Percentiles rank a stretch among this genome's conserved stretches.
Evolutionary conservation across 2,888 invertebrate genomes (phyloP).

Genomic region (Aspidiotus destructor): DNA sequence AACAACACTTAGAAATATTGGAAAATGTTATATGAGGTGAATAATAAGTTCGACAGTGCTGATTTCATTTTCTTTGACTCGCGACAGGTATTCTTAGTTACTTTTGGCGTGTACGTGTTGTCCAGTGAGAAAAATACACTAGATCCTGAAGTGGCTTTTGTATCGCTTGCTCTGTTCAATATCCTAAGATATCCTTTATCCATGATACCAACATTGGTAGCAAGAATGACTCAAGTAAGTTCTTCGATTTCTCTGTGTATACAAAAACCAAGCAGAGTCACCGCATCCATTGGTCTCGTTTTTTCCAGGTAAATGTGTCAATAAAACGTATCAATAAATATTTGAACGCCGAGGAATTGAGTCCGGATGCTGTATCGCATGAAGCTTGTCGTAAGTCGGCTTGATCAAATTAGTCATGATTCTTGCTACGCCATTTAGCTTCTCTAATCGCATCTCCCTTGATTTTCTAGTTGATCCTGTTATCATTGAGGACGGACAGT

Average conservation of each 20-base stretch:
- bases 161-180: slow-evolving; percentile 93
- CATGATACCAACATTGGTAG: slow-evolving; percentile 92
- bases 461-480: slow-evolving; percentile 59
- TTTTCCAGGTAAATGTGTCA: slow-evolving; percentile 46
- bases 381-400: slow-evolving; percentile 40
- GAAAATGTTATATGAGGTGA: slow-evolving; percentile 25
- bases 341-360: slow-evolving; percentile 48
- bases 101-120: slow-evolving; percentile 82
- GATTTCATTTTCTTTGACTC: too few species aligned
- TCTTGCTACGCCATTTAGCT: neutral
- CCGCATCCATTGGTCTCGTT: slow-evolving; percentile 6
- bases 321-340: slow-evolving; percentile 49
- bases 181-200: slow-evolving; percentile 91
- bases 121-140: slow-evolving; percentile 72
- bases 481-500: slow-evolving; percentile 75
- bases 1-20: too few species aligned
- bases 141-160: slow-evolving; percentile 86
- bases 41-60: neutral
- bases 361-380: slow-evolving; percentile 43
- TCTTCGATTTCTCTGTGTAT: neutral
- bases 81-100: slow-evolving; percentile 53
- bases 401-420: neutral
- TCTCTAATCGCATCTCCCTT: neutral
- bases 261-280: neutral
- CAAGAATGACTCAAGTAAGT: slow-evolving; percentile 81